Conservation (phyloP, 2,888 invertebrate genomes). For the Lasioglossum villosulum region DNA sequence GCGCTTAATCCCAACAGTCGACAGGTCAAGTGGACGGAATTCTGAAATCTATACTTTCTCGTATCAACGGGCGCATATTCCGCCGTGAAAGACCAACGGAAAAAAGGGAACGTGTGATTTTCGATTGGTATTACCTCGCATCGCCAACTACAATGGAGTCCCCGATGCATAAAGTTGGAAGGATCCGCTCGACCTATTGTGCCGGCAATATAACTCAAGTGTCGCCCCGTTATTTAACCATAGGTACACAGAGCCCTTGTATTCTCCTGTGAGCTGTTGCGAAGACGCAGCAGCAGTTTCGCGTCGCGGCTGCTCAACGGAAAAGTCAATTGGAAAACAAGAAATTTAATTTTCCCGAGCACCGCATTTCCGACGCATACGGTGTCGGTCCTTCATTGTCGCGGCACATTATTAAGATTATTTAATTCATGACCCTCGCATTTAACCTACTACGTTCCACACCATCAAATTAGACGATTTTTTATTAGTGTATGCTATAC, state of each 20-base stretch:
- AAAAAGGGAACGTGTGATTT: slow-evolving; percentile 4
- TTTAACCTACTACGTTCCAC: too few species aligned
- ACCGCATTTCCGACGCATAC: neutral
- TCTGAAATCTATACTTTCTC: neutral
- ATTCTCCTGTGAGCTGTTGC: slow-evolving; percentile 44
- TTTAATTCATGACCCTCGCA: too few species aligned
- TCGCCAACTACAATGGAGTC: slow-evolving; percentile 54
- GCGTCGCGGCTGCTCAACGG: neutral
- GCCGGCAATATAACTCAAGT: slow-evolving; percentile 57
- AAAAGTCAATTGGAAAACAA: slow-evolving; percentile 76
- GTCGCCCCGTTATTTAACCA: slow-evolving; percentile 62
- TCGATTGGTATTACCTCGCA: slow-evolving; percentile 47
- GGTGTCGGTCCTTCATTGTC: neutral
- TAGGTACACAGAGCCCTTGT: slow-evolving; percentile 37
- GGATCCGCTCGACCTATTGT: slow-evolving; percentile 54
- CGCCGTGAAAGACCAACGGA: neutral
- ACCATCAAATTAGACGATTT: too few species aligned
- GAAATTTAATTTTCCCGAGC: slow-evolving; percentile 72
- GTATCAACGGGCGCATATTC: neutral
- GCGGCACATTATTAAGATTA: slow-evolving; percentile 32
- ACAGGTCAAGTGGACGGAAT: neutral
- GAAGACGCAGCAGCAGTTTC: neutral
- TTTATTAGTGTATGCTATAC: too few species aligned
- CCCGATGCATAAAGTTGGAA: slow-evolving; percentile 58
- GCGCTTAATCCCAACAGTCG: neutral